Evolutionary conservation across 2,113 vertebrate genomes (phyloP).

Genomic region (Trogon surrucura): DNA sequence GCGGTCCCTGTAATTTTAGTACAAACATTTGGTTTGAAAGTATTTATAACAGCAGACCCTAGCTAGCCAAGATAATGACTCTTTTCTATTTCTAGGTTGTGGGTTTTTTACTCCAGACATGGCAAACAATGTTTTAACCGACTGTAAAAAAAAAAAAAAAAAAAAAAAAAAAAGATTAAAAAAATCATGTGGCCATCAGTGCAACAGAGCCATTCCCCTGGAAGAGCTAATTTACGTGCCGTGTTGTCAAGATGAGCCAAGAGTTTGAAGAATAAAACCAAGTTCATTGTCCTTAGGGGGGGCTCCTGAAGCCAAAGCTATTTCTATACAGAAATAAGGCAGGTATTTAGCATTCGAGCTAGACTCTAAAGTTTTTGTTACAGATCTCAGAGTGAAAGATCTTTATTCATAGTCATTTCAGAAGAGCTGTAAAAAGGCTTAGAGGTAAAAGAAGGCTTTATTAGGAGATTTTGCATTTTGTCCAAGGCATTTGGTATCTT

Average conservation of each 20-base stretch:
- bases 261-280: neutral
- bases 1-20: neutral
- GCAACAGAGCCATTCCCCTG: neutral
- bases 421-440: constrained; percentile 11
- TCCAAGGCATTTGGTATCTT: neutral
- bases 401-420: neutral
- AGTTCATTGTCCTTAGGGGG: neutral
- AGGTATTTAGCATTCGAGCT: constrained; percentile 22
- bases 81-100: neutral
- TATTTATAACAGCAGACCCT: neutral
- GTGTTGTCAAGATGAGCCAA: neutral
- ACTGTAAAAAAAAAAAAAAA: neutral
- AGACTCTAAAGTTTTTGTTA: constrained; percentile 23
- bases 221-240: constrained; percentile 37
- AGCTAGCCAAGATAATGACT: neutral
- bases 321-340: neutral
- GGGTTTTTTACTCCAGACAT: neutral
- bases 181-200: constrained; percentile 4
- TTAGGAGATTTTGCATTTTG: neutral
- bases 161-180: neutral
- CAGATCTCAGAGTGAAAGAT: constrained; percentile 21
- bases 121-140: neutral
- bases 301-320: neutral
- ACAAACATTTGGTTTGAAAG: neutral
- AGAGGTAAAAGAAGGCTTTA: neutral